Conservation (phyloP, 2,113 vertebrate genomes). For the Eurystomus gularis region DNA sequence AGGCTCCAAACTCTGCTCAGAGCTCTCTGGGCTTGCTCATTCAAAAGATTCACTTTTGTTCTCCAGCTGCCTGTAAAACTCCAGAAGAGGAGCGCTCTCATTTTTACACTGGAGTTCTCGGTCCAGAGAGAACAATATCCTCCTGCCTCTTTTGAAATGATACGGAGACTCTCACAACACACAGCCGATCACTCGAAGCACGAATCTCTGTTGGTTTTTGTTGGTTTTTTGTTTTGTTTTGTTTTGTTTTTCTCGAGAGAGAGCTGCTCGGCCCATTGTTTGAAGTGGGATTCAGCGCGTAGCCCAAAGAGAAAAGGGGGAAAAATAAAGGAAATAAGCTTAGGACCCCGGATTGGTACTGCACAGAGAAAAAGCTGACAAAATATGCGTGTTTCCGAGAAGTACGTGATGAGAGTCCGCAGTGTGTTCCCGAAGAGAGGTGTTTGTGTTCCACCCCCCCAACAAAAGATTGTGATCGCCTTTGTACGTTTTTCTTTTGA, state of each 20-base stretch:
- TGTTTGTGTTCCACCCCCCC: background rate
- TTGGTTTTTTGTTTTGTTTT: background rate
- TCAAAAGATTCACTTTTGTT: slow-evolving; percentile 18
- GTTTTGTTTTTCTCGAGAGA: background rate
- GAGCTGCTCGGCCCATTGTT: slow-evolving; percentile 3
- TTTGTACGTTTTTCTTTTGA: slow-evolving; percentile 44
- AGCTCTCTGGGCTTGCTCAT: background rate
- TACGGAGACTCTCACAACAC: background rate
- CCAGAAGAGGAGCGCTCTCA: slow-evolving; percentile 1
- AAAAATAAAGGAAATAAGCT: background rate
- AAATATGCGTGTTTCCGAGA: slow-evolving; percentile 26
- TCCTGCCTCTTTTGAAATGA: background rate
- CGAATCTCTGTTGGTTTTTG: background rate
- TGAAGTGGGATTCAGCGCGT: background rate
- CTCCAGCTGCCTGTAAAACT: slow-evolving; percentile 31
- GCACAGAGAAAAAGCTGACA: background rate
- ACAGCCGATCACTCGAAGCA: background rate
- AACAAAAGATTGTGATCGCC: background rate
- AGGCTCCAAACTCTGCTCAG: background rate
- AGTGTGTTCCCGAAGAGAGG: background rate
- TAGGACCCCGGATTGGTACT: background rate
- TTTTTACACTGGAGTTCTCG: background rate
- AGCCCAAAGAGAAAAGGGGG: background rate
- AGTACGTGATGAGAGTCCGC: background rate
- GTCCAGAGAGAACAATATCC: slow-evolving; percentile 12